These are phyloP conservation scores for Phortica variegata DNA, from an alignment of 1,140 invertebrate genomes.

Conservation along the genomic window DNA sequence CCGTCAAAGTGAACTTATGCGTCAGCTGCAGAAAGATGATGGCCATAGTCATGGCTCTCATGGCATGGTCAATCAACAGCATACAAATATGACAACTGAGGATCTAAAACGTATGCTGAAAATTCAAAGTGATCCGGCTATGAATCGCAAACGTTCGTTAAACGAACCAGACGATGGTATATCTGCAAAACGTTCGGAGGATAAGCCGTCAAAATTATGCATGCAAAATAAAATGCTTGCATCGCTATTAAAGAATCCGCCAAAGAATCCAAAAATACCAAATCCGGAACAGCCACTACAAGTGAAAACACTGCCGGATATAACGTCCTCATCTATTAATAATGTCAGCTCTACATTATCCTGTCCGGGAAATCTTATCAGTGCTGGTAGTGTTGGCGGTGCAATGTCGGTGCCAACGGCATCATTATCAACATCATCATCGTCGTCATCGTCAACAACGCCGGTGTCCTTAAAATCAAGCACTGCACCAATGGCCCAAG, in stretches of 20 bases:
- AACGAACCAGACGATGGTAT: conserved; percentile 66
- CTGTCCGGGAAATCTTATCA: conserved; percentile 39
- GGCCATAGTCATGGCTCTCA: conserved; percentile 6
- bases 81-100: conserved; percentile 47
- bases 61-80: conserved; percentile 13
- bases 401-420: not conserved
- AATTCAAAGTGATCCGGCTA: conserved; percentile 61
- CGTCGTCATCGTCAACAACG: not conserved
- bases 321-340: conserved; percentile 59
- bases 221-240: conserved; percentile 87
- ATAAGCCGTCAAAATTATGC: conserved; percentile 69
- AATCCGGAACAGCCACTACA: conserved; percentile 68
- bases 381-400: conserved; percentile 21
- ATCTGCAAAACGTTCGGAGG: conserved; percentile 59
- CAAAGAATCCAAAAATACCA: conserved; percentile 63
- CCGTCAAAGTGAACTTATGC: conserved; percentile 72
- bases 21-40: conserved; percentile 70
- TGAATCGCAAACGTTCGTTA: conserved; percentile 69
- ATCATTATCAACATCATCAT: not conserved
- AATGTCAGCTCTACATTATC: conserved; percentile 34
- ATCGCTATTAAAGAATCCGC: conserved; percentile 75
- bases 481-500: conserved; percentile 33
- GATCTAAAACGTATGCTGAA: conserved; percentile 54
- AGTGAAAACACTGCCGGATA: conserved; percentile 61
- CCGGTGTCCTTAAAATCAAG: too few relatives aligned